Evolutionary conservation across 2,797 vertebrate genomes (phyloP).

Genomic region (Lacerta agilis): DNA sequence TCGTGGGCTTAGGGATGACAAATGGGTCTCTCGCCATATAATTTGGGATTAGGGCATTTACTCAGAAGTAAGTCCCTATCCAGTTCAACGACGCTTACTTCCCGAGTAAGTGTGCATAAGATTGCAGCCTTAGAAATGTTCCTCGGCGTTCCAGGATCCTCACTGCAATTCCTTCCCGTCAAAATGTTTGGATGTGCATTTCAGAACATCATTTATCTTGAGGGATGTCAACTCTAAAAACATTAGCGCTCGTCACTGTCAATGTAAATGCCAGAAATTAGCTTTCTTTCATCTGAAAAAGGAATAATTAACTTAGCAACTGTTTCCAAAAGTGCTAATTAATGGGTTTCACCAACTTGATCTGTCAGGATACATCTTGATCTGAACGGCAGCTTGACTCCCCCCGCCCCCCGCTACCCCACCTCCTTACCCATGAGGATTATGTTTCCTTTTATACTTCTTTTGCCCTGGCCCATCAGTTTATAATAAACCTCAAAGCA

Average conservation of each 20-base stretch:
- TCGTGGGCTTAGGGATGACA: background rate
- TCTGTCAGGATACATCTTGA: constrained; percentile 79
- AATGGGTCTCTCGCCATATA: background rate
- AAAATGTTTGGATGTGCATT: constrained; percentile 78
- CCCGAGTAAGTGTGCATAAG: background rate
- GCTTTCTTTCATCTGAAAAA: constrained; percentile 83
- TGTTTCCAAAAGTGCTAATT: constrained; percentile 87
- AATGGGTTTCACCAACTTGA: constrained; percentile 83
- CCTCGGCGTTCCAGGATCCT: constrained; percentile 50
- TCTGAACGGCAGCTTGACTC: constrained; percentile 69
- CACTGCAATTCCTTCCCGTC: constrained; percentile 59
- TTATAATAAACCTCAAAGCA: constrained; percentile 55
- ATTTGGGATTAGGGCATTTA: background rate
- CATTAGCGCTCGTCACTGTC: constrained; percentile 84
- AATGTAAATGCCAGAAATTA: constrained; percentile 85
- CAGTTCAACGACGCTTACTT: background rate
- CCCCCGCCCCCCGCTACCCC: background rate
- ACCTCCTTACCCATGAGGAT: constrained; percentile 66
- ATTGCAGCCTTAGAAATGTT: constrained; percentile 42
- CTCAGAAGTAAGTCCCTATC: background rate
- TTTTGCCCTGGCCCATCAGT: constrained; percentile 28
- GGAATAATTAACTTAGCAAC: constrained; percentile 86
- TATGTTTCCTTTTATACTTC: constrained; percentile 58
- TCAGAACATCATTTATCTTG: constrained; percentile 84
- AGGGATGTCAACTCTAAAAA: constrained; percentile 83